phyloP scores from a whole-genome alignment of 2,113 vertebrate species.

The Melospiza melodia region DNA sequence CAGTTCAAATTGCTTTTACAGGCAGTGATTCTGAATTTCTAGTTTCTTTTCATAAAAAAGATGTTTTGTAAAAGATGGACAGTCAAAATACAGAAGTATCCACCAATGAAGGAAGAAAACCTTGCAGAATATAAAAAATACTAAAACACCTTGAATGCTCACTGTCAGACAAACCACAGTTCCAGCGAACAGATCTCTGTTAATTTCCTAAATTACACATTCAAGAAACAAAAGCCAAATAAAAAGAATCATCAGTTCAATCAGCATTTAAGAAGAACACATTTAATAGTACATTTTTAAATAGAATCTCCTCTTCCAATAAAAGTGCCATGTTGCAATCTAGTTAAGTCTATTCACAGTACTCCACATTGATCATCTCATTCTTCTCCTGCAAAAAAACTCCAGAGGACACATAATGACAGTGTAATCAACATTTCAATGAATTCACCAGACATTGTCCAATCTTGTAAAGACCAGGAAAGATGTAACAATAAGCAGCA shows the following conservation, averaged over 20 bases:
- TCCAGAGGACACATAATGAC: conserved; percentile 39
- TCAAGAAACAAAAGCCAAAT: conserved; percentile 67
- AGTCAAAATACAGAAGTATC: neutral
- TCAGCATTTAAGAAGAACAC: conserved; percentile 53
- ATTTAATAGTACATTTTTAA: conserved; percentile 59
- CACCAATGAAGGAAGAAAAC: neutral
- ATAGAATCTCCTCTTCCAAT: conserved; percentile 58
- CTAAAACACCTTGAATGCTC: neutral
- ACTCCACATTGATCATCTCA: conserved; percentile 65
- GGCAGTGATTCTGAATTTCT: neutral
- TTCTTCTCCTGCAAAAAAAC: conserved; percentile 54
- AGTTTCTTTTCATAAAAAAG: neutral
- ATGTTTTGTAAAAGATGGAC: neutral
- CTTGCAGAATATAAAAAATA: neutral
- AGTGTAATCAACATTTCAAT: conserved; percentile 54
- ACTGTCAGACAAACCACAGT: neutral
- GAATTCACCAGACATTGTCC: conserved; percentile 33
- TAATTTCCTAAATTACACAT: conserved; percentile 67
- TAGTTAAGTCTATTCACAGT: conserved; percentile 62
- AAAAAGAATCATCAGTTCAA: conserved; percentile 65
- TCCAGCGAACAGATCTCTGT: neutral
- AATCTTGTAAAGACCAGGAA: conserved; percentile 24
- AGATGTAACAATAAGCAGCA: neutral
- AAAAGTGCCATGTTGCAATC: conserved; percentile 59
- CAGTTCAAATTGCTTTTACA: neutral